phyloP scores from a whole-genome alignment of 2,797 vertebrate species.

The Anguilla marmorata region DNA sequence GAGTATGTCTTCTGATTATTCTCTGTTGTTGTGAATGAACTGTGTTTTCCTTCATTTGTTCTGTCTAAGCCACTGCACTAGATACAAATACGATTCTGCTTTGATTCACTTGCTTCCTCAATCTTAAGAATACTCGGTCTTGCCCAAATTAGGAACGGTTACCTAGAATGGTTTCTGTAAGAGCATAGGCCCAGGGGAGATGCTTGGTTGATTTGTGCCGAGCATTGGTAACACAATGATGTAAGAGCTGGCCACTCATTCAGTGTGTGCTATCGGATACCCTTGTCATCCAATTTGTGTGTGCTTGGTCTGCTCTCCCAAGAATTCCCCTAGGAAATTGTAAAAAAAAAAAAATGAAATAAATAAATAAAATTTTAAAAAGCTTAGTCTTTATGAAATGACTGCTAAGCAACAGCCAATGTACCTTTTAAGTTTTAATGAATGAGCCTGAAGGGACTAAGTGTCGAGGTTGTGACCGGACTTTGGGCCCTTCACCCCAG shows the following conservation, averaged over 20 bases:
- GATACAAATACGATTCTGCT: not conserved
- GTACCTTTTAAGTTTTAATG: not conserved
- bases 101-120: not conserved
- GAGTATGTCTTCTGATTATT: conserved; percentile 66
- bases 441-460: not conserved
- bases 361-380: not conserved
- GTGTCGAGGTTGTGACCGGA: not conserved
- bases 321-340: not conserved
- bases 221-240: not conserved
- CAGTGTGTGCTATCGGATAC: not conserved
- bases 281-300: not conserved
- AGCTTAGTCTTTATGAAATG: not conserved
- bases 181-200: not conserved
- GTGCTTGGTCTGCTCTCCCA: not conserved
- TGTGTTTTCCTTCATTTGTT: not conserved
- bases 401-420: not conserved
- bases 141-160: not conserved
- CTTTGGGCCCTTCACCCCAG: conserved; percentile 57
- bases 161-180: not conserved
- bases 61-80: not conserved
- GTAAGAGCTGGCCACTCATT: not conserved
- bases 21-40: not conserved
- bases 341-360: not conserved
- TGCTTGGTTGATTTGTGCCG: not conserved
- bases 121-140: not conserved